These are phyloP conservation scores for Delphinapterus leucas DNA, from an alignment of 2,113 vertebrate genomes.

Conservation along the genomic window DNA sequence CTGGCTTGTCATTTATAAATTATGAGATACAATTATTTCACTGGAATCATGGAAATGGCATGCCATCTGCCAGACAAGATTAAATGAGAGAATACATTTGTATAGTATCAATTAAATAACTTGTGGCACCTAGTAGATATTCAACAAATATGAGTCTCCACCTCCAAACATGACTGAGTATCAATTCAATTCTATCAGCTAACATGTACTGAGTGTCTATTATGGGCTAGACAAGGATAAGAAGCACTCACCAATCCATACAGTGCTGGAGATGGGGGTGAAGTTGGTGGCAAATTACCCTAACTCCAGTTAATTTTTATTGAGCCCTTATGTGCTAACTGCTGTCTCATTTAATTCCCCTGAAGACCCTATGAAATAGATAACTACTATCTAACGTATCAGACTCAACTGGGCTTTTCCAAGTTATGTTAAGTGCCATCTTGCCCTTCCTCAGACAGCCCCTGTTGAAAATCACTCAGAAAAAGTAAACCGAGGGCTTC, in stretches of 20 bases:
- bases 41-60: not conserved
- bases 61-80: not conserved
- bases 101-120: not conserved
- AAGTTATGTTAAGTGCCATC: not conserved
- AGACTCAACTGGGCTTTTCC: not conserved
- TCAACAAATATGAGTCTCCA: not conserved
- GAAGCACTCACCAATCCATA: not conserved
- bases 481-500: not conserved
- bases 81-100: not conserved
- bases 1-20: not conserved
- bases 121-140: not conserved
- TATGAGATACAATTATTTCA: not conserved
- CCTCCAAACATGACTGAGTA: not conserved
- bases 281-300: not conserved
- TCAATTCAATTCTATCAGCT: not conserved
- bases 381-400: not conserved
- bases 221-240: not conserved
- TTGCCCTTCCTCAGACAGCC: not conserved
- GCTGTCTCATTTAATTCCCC: not conserved
- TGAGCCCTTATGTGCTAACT: not conserved
- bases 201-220: not conserved
- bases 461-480: not conserved
- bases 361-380: not conserved
- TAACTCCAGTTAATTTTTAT: not conserved
- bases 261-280: not conserved